Percentiles rank a stretch among this genome's conserved stretches.
phyloP scores from a whole-genome alignment of 2,113 vertebrate species.

The Lepidothrix coronata region DNA sequence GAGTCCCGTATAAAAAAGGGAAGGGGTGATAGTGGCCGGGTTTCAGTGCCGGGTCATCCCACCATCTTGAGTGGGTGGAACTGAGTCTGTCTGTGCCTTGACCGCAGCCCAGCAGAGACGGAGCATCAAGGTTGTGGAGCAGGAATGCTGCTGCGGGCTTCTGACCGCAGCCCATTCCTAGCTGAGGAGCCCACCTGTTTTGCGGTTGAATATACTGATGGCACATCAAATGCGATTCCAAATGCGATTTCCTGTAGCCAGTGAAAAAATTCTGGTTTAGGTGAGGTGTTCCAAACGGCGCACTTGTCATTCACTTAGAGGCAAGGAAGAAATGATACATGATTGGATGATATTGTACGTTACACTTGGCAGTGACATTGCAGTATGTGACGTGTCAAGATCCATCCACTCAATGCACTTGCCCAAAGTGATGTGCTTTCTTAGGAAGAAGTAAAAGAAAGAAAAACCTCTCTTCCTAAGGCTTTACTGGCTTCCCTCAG shows the following conservation, averaged over 20 bases:
- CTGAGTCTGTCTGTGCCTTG: not conserved
- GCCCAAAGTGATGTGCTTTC: not conserved
- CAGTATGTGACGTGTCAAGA: not conserved
- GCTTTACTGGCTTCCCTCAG: not conserved
- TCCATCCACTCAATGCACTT: not conserved
- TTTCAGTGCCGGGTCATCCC: not conserved
- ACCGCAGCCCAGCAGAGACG: not conserved
- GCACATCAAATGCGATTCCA: not conserved
- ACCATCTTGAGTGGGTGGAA: not conserved
- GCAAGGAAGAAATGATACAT: rapidly evolving
- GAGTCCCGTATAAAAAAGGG: no score
- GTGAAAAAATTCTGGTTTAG: not conserved
- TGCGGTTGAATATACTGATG: not conserved
- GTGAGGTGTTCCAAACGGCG: not conserved
- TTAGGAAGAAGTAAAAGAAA: not conserved
- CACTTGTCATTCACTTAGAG: not conserved
- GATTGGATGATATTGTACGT: rapidly evolving
- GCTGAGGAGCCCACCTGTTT: not conserved
- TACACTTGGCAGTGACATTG: not conserved
- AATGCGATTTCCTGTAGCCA: not conserved
- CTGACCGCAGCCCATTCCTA: rapidly evolving
- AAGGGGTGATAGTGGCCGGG: not conserved
- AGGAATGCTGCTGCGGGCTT: not conserved
- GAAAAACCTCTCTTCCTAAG: not conserved
- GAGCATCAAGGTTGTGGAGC: not conserved